Evolutionary conservation across 2,888 invertebrate species (phyloP).

Genomic region (Mantis religiosa): DNA sequence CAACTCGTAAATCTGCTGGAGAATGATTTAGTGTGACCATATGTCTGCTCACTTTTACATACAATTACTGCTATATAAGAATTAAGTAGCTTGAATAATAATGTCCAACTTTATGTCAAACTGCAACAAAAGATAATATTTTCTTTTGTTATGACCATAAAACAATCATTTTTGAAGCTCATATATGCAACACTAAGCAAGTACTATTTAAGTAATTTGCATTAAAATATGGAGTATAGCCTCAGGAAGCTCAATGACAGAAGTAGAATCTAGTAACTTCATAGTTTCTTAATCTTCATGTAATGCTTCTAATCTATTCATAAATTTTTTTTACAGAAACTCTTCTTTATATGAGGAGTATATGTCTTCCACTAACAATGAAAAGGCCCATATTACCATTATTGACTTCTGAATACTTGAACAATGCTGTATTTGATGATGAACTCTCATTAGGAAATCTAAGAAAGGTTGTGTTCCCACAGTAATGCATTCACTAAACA

Average conservation of each 20-base stretch:
- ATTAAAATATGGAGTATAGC: background rate
- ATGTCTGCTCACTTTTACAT: too few species aligned
- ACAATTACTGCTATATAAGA: too few species aligned
- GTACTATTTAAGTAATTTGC: background rate
- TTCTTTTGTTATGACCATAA: too few species aligned
- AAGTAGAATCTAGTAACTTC: background rate
- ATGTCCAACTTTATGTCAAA: too few species aligned
- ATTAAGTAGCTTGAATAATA: too few species aligned
- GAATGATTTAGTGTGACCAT: too few species aligned
- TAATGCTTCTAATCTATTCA: background rate
- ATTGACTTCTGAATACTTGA: background rate
- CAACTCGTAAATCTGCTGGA: too few species aligned
- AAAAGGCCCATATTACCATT: background rate
- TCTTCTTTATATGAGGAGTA: background rate
- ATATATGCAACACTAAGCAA: background rate
- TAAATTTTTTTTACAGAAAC: background rate
- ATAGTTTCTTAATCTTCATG: background rate
- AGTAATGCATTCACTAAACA: background rate
- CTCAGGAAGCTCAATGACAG: background rate
- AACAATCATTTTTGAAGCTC: too few species aligned
- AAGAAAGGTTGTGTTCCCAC: background rate
- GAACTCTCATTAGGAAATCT: background rate
- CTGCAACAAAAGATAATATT: too few species aligned
- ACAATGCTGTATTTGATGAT: background rate
- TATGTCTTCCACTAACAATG: background rate